Evolutionary conservation across 2,797 vertebrate species (phyloP), one percentile per base, ranked within the genome.

Genomic region (Astyanax mexicanus): DNA sequence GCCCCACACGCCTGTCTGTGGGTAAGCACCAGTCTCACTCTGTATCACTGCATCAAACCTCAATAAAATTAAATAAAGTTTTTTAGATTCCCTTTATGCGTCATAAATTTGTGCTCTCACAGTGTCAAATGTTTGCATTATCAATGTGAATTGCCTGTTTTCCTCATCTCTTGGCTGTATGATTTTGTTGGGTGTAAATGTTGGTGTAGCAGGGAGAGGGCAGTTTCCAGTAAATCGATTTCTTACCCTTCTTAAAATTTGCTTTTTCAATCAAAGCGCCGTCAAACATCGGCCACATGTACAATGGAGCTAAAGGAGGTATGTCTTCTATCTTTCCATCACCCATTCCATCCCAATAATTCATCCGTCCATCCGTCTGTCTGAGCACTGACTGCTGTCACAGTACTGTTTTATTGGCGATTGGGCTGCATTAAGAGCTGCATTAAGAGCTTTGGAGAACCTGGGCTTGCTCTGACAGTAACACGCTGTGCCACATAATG

Each of bases 1-100:
- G 97, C 80, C 98, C 98, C 38, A 98, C 97, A 0, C 93, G 98
- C 17, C 80, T 99, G 58, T 97, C 96, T 80, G 96, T 99, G 77
- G 97, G 98, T 99, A 90, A 95, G 96, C 55, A 52, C 57, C 64
- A 12, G 7, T 5, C 61, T 66, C 10, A 19, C 40, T 66, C 23
- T 17, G 29, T 29, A 45, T 51, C 17, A 6, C 10, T 9, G 25
- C 23, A 35, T 11, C 38, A 32, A n/a, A n/a, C n/a, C n/a, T n/a
- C n/a, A n/a, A n/a, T n/a, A n/a, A n/a, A n/a, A n/a, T n/a, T n/a
- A 38, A 38, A 64, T 44, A 9, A 6, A 15, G 6, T 64, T 17
- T 47, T n/a, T 42, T 3, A 6, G 21, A 7, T 78, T 52, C 12
- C 49, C 29, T 40, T 29, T 11, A 32, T 23, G 32, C 25, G 3